A percentile compares a stretch with the other conserved stretches of the same genome.
Evolutionary conservation across 2,888 invertebrate species (phyloP).

Genomic region (Cephus rjabovi): DNA sequence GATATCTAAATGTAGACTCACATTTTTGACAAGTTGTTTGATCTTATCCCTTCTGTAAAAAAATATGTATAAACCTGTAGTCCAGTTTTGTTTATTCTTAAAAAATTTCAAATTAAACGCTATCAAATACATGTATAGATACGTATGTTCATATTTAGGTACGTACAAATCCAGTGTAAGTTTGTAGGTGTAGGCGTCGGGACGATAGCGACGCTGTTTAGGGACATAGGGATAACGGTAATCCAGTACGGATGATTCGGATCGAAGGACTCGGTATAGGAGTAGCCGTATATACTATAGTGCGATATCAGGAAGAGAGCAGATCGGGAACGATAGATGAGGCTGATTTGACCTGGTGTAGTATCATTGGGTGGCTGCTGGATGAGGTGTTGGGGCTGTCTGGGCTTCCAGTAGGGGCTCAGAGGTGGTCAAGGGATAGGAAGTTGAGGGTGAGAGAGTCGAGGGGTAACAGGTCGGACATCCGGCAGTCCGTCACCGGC

Average conservation of each 20-base stretch:
- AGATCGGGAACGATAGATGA: background rate
- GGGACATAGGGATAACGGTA: background rate
- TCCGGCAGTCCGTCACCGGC: constrained; percentile 65
- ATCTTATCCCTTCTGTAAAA: too few relatives aligned
- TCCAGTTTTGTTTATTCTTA: too few relatives aligned
- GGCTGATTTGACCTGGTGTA: background rate
- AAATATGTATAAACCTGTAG: too few relatives aligned
- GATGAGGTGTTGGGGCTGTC: background rate
- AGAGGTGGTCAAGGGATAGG: constrained; percentile 23
- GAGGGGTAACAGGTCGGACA: constrained; percentile 64
- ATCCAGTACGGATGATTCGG: background rate
- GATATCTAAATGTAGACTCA: too few relatives aligned
- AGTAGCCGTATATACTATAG: background rate
- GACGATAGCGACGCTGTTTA: background rate
- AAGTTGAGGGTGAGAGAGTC: constrained; percentile 22
- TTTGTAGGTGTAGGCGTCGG: background rate
- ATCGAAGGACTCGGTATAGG: background rate
- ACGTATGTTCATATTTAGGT: background rate
- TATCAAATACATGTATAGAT: background rate
- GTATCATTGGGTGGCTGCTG: background rate
- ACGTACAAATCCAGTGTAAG: background rate
- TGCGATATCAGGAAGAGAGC: background rate
- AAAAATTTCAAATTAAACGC: background rate
- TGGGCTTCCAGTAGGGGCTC: background rate
- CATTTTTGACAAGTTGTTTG: too few relatives aligned